These are phyloP conservation scores for Archivesica marissinica DNA, from an alignment of 1,140 invertebrate species.

Conservation along the genomic window DNA sequence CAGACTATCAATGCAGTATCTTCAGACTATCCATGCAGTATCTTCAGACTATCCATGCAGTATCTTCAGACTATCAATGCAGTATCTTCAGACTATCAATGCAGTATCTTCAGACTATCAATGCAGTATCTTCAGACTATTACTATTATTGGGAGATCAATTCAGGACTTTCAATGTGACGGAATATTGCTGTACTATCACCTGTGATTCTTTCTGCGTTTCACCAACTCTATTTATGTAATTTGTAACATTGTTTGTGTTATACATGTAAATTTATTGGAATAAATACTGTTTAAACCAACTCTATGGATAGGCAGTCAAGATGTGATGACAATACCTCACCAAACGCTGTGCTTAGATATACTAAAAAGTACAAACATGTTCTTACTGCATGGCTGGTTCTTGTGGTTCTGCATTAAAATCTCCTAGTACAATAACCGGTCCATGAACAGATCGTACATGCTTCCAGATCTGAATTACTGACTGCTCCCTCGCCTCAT, in stretches of 20 bases:
- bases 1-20: too few relatives aligned
- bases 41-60: too few relatives aligned
- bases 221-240: neutral
- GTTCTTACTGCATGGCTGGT: constrained; percentile 66
- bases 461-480: constrained; percentile 69
- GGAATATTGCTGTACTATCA: neutral
- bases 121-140: neutral
- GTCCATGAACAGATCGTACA: constrained; percentile 61
- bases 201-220: neutral
- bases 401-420: constrained; percentile 74
- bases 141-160: neutral
- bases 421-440: constrained; percentile 71
- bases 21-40: too few relatives aligned
- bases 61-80: too few relatives aligned
- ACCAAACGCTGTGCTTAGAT: neutral
- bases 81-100: too few relatives aligned
- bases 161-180: neutral
- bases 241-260: too few relatives aligned
- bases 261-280: too few relatives aligned
- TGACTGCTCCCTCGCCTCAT: constrained; percentile 72
- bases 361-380: neutral
- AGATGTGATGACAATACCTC: neutral
- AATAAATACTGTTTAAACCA: too few relatives aligned
- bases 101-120: too few relatives aligned
- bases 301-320: neutral